Evolutionary conservation across 2,797 vertebrate genomes (phyloP), one percentile per base, ranked within the genome.

Genomic region (Liasis olivaceus): DNA sequence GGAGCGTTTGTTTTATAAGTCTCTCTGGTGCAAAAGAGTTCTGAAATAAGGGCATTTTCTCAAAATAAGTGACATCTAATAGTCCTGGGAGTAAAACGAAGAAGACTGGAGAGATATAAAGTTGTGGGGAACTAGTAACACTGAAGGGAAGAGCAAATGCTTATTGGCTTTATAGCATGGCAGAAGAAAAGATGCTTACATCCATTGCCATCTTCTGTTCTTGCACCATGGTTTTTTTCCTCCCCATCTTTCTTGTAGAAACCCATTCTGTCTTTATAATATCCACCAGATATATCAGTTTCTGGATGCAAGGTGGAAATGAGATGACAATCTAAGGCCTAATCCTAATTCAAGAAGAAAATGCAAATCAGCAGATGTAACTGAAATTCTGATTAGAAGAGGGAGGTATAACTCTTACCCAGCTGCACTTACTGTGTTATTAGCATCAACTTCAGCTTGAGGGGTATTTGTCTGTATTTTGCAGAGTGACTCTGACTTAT

Each of bases 61-160:
- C 92, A 93, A 93, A 93, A 88, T 88, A 93, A 93, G 92, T 91
- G 89, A 93, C 89, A 90, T 88, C 66, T 88, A 84, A 90, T 93
- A 88, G 85, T 69, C 92, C 66, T 90, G 85, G 58, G 89, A 90
- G 92, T 87, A 87, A 90, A 93, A 90, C 85, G 56, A 93, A 66
- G 64, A 90, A 90, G 92, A 54, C 64, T 86, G 58, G 28, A 90
- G 89, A 90, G 51, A 90, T 90, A 69, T 90, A 90, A 93, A 81
- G 69, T 89, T 88, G 59, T 63, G 31, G 89, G 69, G 89, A 90
- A 88, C 89, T 81, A 42, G 85, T 47, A 56, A 90, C 66, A 58
- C 5, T 20, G n/a, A 85, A 51, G 28, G 66, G 22, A 62, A 64
- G 36, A 77, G 63, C 12, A 31, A 90, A 59, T 81, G 85, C 58